Conservation (phyloP, 1,140 invertebrate species). For the Drosophila malerkotliana region DNA sequence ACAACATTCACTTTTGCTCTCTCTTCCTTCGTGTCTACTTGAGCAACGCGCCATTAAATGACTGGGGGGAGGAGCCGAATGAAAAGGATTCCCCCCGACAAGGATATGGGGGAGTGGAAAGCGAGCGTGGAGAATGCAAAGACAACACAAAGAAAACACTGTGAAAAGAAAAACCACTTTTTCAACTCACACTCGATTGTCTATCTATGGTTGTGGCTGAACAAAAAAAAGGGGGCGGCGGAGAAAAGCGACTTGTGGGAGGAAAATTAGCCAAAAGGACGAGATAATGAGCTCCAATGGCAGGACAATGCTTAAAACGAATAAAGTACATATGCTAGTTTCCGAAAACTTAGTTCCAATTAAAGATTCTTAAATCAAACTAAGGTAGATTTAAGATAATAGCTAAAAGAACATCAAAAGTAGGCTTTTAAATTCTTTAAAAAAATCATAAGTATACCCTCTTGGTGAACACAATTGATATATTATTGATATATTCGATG, state of each 20-base stretch:
- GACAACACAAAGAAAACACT: slow-evolving; percentile 31
- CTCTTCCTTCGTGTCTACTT: background rate
- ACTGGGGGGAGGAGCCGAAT: slow-evolving; percentile 8
- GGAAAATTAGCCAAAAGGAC: slow-evolving; percentile 25
- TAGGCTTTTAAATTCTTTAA: no score
- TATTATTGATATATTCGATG: no score
- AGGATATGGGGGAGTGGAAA: slow-evolving; percentile 37
- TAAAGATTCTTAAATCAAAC: background rate
- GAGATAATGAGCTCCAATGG: slow-evolving; percentile 31
- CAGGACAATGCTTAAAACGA: slow-evolving; percentile 1
- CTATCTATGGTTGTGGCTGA: slow-evolving; percentile 28
- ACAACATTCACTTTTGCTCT: slow-evolving; percentile 37
- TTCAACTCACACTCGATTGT: slow-evolving; percentile 24
- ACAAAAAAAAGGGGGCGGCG: background rate
- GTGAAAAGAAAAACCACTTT: slow-evolving; percentile 8
- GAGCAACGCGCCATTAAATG: slow-evolving; percentile 39
- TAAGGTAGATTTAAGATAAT: no score
- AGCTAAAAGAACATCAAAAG: no score
- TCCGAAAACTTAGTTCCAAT: slow-evolving; percentile 17
- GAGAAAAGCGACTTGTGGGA: background rate
- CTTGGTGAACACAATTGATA: no score
- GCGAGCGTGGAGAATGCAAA: slow-evolving; percentile 28
- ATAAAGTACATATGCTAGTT: background rate
- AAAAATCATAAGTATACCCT: no score
- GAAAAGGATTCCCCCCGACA: slow-evolving; percentile 20